Conservation (phyloP, 1,140 invertebrate genomes). For the Microplitis mediator region DNA sequence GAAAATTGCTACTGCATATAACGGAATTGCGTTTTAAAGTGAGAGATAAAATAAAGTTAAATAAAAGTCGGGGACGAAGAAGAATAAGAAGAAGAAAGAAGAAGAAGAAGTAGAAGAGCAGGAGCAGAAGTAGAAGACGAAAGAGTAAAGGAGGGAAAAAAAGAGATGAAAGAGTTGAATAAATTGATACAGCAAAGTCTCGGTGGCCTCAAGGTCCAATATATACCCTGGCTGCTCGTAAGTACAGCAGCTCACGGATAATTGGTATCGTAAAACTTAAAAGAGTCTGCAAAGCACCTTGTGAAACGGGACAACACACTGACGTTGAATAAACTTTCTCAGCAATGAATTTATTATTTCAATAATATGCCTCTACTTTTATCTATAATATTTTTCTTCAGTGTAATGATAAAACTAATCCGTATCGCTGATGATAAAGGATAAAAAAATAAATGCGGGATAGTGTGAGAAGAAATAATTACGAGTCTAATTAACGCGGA, state of each 20-base stretch:
- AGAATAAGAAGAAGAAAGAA: no score
- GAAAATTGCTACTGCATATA: conserved; percentile 29
- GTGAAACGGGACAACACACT: conserved; percentile 35
- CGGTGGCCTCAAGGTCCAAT: conserved; percentile 23
- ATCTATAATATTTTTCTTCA: background rate
- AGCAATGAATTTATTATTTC: background rate
- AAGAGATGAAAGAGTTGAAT: conserved; percentile 19
- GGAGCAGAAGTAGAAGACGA: background rate
- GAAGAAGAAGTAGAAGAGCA: no score
- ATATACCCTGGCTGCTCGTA: conserved; percentile 23
- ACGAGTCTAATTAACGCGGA: conserved; percentile 25
- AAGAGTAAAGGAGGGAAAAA: background rate
- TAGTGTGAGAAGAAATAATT: conserved; percentile 14
- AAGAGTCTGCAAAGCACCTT: conserved; percentile 33
- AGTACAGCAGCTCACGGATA: conserved; percentile 35
- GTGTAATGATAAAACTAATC: background rate
- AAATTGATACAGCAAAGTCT: conserved; percentile 31
- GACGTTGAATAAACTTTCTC: conserved; percentile 1
- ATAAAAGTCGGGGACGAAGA: no score
- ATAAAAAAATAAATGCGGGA: background rate
- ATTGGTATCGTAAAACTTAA: conserved; percentile 41
- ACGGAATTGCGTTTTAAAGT: conserved; percentile 6
- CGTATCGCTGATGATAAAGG: background rate
- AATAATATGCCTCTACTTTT: background rate
- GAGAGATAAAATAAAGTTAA: background rate